These are phyloP conservation scores for Spatulosminthurus flaviceps DNA, from an alignment of 2,888 invertebrate genomes.

Conservation along the genomic window DNA sequence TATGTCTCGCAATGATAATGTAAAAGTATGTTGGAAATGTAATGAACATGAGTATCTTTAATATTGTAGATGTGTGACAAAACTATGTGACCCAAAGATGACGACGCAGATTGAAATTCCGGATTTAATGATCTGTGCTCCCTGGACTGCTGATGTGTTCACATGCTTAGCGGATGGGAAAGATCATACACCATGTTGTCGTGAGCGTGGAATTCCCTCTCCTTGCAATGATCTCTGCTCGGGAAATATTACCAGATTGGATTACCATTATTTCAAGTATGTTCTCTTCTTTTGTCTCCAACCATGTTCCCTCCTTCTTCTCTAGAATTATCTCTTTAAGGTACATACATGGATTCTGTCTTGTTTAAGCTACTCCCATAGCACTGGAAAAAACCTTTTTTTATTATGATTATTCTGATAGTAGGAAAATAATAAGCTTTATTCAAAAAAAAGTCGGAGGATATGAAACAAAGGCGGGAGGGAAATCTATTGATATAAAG, in stretches of 20 bases:
- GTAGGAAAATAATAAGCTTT: too few relatives aligned
- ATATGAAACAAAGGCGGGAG: too few relatives aligned
- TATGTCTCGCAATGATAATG: too few relatives aligned
- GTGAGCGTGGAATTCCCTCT: conserved; percentile 77
- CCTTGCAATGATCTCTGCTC: conserved; percentile 80
- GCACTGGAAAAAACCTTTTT: too few relatives aligned
- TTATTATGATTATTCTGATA: too few relatives aligned
- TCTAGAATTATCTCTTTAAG: too few relatives aligned
- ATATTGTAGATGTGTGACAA: conserved; percentile 73
- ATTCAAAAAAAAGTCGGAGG: too few relatives aligned
- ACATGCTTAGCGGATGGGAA: conserved; percentile 80
- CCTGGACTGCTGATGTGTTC: conserved; percentile 84
- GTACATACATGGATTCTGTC: too few relatives aligned
- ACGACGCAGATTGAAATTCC: conserved; percentile 73
- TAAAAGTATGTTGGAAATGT: not conserved
- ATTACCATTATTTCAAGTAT: conserved; percentile 84
- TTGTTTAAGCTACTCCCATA: too few relatives aligned
- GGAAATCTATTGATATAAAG: too few relatives aligned
- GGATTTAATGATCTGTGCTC: conserved; percentile 88
- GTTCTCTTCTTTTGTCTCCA: too few relatives aligned
- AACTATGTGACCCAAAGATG: conserved; percentile 79
- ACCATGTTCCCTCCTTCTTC: too few relatives aligned
- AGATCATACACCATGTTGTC: conserved; percentile 84
- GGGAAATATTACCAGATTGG: conserved; percentile 80
- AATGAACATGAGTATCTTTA: not conserved